These are phyloP conservation scores for Elysia crispata DNA, from an alignment of 2,888 invertebrate genomes.

Conservation along the genomic window DNA sequence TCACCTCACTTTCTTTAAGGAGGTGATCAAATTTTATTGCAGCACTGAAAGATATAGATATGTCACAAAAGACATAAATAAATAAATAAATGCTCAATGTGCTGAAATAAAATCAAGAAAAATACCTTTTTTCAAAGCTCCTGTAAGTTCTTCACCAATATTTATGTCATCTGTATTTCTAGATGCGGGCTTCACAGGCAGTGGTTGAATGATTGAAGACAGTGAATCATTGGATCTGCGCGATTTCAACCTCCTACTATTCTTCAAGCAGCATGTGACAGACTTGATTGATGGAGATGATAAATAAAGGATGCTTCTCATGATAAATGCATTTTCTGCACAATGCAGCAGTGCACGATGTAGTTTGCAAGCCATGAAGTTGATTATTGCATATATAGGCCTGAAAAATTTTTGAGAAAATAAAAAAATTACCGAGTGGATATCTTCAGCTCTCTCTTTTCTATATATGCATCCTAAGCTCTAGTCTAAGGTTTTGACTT, in stretches of 20 bases:
- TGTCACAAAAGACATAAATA: too few species aligned
- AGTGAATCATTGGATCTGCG: constrained; percentile 43
- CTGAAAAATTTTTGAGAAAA: too few species aligned
- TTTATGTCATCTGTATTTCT: constrained; percentile 82
- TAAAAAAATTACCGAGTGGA: too few species aligned
- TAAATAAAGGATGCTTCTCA: constrained; percentile 18
- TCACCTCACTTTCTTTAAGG: too few species aligned
- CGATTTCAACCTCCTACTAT: constrained; percentile 34
- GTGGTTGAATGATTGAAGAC: constrained; percentile 63
- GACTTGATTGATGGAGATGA: neutral
- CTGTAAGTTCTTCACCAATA: constrained; percentile 91
- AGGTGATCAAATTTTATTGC: too few species aligned
- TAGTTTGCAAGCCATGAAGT: too few species aligned
- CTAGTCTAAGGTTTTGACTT: too few species aligned
- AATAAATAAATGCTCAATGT: too few species aligned
- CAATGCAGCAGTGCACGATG: neutral
- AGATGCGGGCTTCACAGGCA: constrained; percentile 56
- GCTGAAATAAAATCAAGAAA: neutral
- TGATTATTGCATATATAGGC: too few species aligned
- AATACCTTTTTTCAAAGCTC: constrained; percentile 84
- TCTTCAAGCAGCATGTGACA: neutral
- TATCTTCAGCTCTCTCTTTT: too few species aligned
- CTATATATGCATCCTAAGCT: too few species aligned
- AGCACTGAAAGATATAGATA: too few species aligned
- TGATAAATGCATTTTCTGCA: neutral